Evolutionary conservation across 1,140 invertebrate genomes (phyloP).

Genomic region (Drosophila sp.): DNA sequence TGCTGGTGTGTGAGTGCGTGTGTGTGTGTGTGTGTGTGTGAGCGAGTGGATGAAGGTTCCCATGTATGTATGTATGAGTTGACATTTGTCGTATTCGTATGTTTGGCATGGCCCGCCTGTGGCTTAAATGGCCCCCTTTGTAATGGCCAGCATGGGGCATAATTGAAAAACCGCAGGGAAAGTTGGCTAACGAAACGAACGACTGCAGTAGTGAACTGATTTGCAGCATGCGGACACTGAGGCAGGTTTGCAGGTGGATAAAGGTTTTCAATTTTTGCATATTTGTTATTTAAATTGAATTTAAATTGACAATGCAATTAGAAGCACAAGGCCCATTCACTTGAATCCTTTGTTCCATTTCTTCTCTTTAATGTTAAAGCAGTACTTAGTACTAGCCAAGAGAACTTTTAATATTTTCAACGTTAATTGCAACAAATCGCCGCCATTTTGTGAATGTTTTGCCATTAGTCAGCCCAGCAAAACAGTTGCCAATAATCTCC

Average conservation of each 20-base stretch:
- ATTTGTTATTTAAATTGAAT: slow-evolving; percentile 55
- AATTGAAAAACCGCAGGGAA: slow-evolving; percentile 62
- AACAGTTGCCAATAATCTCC: slow-evolving; percentile 32
- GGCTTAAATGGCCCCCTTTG: slow-evolving; percentile 29
- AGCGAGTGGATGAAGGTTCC: slow-evolving; percentile 23
- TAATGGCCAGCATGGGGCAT: slow-evolving; percentile 48
- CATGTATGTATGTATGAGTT: slow-evolving; percentile 32
- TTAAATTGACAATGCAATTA: slow-evolving; percentile 27
- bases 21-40: not conserved
- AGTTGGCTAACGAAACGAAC: slow-evolving; percentile 16
- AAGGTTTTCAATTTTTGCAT: slow-evolving; percentile 23
- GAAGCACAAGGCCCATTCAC: not conserved
- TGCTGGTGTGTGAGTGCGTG: slow-evolving; percentile 6
- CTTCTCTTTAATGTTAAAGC: not conserved
- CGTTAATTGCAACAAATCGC: slow-evolving; percentile 78
- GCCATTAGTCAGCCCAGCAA: slow-evolving; percentile 56
- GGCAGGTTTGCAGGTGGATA: slow-evolving; percentile 10
- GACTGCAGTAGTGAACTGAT: slow-evolving; percentile 26
- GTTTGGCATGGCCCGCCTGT: slow-evolving; percentile 25
- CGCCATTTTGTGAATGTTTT: slow-evolving; percentile 56
- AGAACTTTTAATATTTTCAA: slow-evolving; percentile 53
- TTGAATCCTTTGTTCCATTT: not conserved
- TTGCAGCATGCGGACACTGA: slow-evolving; percentile 10
- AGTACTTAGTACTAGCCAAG: slow-evolving; percentile 33
- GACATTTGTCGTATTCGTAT: slow-evolving; percentile 26